Evolutionary conservation across 1,140 invertebrate species (phyloP).

Genomic region (Phenacoccus solenopsis): DNA sequence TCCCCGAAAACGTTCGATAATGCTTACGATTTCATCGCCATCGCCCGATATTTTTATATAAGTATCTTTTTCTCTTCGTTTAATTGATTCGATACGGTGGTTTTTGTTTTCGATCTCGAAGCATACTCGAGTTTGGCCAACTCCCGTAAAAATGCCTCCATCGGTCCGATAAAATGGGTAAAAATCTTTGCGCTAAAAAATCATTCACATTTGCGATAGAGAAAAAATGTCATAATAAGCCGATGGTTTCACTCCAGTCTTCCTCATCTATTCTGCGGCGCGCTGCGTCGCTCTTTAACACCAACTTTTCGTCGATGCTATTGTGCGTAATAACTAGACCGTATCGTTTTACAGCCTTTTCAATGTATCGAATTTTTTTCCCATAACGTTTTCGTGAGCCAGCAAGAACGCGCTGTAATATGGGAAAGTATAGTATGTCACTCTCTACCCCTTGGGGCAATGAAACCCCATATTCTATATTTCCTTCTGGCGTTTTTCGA

Average conservation of each 20-base stretch:
- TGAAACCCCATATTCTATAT: not conserved
- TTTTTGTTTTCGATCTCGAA: too few relatives aligned
- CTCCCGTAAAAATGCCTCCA: too few relatives aligned
- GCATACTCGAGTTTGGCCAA: too few relatives aligned
- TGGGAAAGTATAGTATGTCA: too few relatives aligned
- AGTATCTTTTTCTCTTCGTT: not conserved
- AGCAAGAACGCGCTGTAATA: too few relatives aligned
- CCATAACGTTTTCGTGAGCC: not conserved
- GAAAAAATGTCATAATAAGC: not conserved
- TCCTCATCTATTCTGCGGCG: too few relatives aligned
- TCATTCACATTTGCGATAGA: not conserved
- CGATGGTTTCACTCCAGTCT: not conserved
- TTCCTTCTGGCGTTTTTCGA: not conserved
- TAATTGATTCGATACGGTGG: not conserved
- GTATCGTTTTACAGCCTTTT: not conserved
- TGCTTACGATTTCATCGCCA: not conserved
- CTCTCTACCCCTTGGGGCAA: not conserved
- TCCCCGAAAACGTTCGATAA: not conserved
- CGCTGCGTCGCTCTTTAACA: not conserved
- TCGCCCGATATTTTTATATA: too few relatives aligned
- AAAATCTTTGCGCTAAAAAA: not conserved
- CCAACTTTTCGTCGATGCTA: not conserved
- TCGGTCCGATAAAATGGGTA: too few relatives aligned
- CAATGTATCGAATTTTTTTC: not conserved
- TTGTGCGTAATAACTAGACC: conserved; percentile 1